A percentile compares a stretch with the other conserved stretches of the same genome.
Evolutionary conservation across 2,113 vertebrate genomes (phyloP).

Genomic region (Ceyx margarethae): DNA sequence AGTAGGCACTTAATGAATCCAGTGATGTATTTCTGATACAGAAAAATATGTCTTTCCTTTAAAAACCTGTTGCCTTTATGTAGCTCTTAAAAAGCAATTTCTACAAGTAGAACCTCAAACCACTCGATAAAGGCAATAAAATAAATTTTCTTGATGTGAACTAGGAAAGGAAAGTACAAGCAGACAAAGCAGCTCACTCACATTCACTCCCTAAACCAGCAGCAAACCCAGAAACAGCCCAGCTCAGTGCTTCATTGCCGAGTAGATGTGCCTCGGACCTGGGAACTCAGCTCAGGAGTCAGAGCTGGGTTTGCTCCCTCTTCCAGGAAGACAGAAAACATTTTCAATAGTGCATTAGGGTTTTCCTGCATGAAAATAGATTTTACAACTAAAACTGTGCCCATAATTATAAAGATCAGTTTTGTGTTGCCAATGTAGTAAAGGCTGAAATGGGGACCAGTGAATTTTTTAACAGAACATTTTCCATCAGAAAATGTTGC

Average conservation of each 20-base stretch:
- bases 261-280: neutral
- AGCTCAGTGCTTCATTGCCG: neutral
- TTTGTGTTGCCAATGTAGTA: neutral
- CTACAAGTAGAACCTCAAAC: neutral
- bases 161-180: neutral
- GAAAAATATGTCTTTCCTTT: neutral
- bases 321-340: neutral
- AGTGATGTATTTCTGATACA: neutral
- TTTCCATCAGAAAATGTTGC: neutral
- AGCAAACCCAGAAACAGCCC: neutral
- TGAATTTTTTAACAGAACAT: neutral
- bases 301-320: neutral
- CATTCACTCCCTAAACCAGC: neutral
- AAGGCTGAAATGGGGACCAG: neutral
- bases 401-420: neutral
- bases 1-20: neutral
- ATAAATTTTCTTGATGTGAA: neutral
- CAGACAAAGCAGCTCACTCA: neutral
- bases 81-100: neutral
- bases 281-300: neutral
- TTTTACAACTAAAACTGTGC: neutral
- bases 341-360: neutral
- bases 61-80: rapidly evolving
- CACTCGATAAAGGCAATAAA: neutral
- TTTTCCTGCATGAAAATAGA: neutral